Evolutionary conservation across 2,113 vertebrate genomes (phyloP), one percentile per base, ranked within the genome.

Genomic region (Stomatorhinus ivindoensis): DNA sequence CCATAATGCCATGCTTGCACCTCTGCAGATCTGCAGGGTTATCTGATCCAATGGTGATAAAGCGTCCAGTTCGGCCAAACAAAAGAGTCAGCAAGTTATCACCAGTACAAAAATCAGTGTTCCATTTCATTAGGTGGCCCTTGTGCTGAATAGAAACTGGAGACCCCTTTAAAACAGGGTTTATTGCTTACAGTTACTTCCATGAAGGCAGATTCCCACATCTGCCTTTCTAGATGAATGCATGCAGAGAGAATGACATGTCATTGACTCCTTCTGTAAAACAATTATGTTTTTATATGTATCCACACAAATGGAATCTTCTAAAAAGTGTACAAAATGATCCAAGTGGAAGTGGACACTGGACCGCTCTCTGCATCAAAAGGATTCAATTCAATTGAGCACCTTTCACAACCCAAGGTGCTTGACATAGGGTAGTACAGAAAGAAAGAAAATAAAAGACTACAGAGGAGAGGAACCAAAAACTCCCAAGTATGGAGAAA

Each of bases 101-200:
- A n/a, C 83, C 24, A 6, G 24, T 44, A 84, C 17, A 47, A n/a
- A 48, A 15, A 50, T 86, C 48, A 86, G 31, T 19, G 42, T 27
- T 10, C 46, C 19, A 17, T 76, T 31, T 11, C 73, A 48, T 73
- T 4, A 21, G 24, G 8, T 31, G 31, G 27, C 4, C 44, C 21
- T 47, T 13, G 0, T 76, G 31, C 9, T 50, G 48, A 88, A 73
- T 27, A 44, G 39, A 50, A 88, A 65, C 15, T 27, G 82, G 35
- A 50, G 39, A 51, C 35, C 69, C 89, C 85, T 48, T 76, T 13
- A 46, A 58, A 42, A 4, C 10, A 7, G 89, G 42, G 50, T 21
- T 90, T 90, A 87, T 90, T 90, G 89, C 89, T 90, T 87, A 55
- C 19, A 80, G 42, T 83, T 89, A 82, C 48, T 89, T 73, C 48